A percentile compares a stretch with the other conserved stretches of the same genome.
These are phyloP conservation scores for Eremophila alpestris DNA, from an alignment of 2,797 vertebrate genomes.

Conservation along the genomic window DNA sequence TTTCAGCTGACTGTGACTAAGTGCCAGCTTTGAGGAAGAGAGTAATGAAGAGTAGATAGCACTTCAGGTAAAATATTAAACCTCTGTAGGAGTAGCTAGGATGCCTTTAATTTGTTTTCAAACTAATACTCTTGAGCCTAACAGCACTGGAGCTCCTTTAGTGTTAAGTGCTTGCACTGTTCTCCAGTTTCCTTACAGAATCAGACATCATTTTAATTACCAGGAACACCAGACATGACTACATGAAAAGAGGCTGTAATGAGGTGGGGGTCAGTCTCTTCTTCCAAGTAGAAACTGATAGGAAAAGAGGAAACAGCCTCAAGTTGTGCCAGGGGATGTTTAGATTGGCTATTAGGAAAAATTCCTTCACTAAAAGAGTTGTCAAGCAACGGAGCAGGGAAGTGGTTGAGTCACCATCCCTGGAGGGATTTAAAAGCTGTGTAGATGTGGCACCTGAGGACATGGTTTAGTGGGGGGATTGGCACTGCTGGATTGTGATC, in stretches of 20 bases:
- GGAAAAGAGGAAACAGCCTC: not conserved
- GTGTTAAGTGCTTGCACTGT: constrained; percentile 31
- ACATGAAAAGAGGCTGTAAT: not conserved
- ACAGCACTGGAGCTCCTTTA: constrained; percentile 52
- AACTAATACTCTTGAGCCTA: constrained; percentile 60
- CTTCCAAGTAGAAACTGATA: not conserved
- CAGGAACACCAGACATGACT: constrained; percentile 31
- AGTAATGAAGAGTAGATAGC: constrained; percentile 63
- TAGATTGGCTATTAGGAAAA: not conserved
- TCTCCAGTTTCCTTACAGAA: constrained; percentile 36
- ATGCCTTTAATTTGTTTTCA: constrained; percentile 66
- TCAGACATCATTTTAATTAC: constrained; percentile 62
- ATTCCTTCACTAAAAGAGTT: not conserved
- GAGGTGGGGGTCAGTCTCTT: not conserved
- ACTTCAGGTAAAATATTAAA: constrained; percentile 66
- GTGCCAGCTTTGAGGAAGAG: constrained; percentile 63
- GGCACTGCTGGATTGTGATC: not conserved
- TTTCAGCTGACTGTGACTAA: constrained; percentile 77
- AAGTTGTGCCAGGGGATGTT: not conserved
- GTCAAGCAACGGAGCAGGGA: not conserved
- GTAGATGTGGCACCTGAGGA: not conserved
- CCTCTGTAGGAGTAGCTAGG: constrained; percentile 36
- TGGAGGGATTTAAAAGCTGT: not conserved
- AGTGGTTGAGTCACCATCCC: not conserved
- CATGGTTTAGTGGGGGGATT: not conserved